Conservation (phyloP, 2,888 invertebrate species). For the Ptychoptera albimana region DNA sequence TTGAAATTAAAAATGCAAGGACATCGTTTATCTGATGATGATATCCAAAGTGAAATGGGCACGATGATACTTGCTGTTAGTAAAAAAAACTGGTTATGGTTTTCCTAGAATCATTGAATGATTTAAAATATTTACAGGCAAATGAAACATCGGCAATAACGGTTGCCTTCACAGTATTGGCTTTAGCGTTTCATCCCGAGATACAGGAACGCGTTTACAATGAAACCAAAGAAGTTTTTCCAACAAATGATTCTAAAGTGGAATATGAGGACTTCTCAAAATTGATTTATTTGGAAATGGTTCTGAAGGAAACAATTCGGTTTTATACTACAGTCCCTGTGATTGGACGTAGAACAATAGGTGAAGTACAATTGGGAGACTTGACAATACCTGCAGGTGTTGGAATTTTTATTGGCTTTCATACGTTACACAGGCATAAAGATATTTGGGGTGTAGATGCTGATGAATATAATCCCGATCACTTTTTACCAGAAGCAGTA, state of each 20-base stretch:
- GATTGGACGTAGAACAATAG: no score
- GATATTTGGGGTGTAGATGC: constrained; percentile 8
- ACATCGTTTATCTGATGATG: background rate
- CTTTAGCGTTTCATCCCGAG: constrained; percentile 1
- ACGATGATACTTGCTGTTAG: background rate
- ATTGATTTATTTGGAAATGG: constrained; percentile 1
- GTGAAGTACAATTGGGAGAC: background rate
- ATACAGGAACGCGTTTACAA: background rate
- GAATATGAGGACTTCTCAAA: background rate
- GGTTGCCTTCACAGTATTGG: background rate
- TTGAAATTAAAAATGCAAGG: background rate
- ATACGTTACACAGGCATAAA: constrained; percentile 5
- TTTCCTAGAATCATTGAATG: background rate
- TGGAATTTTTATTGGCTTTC: constrained; percentile 5
- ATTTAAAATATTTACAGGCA: background rate
- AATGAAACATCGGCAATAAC: constrained; percentile 1
- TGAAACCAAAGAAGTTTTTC: background rate
- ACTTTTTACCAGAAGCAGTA: constrained; percentile 9
- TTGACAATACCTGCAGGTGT: constrained; percentile 7
- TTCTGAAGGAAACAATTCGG: constrained; percentile 4
- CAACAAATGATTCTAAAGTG: background rate
- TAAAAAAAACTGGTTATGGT: background rate
- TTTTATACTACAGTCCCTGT: background rate
- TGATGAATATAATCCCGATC: constrained; percentile 8
- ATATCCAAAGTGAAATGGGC: background rate